Evolutionary conservation across 2,888 invertebrate species (phyloP), one percentile per base, ranked within the genome.

Genomic region (Drosophila longiperda): DNA sequence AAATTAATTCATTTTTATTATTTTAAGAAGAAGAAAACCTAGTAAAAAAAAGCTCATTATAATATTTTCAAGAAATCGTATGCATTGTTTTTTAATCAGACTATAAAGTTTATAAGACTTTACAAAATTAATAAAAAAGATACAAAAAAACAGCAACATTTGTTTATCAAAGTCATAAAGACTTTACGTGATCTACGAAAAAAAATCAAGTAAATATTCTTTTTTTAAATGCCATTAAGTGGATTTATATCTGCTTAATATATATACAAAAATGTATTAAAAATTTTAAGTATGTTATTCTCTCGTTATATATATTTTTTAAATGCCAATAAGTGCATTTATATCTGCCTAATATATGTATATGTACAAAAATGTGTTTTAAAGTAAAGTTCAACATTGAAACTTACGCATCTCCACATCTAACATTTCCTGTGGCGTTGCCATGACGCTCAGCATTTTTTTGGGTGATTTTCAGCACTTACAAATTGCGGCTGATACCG

Each of bases 361-460:
- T 15, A 20, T 9, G 3, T 15, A 15, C 8, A 36, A 11, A 48
- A 26, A 15, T 9, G 36, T 23, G 12, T 5, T 17, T 9, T 26
- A 1, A 36, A 26, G 26, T 6, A 6, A 23, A 23, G 33, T 17
- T 32, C 34, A 15, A 29, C 6, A 26, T 12, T 36, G 12, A 8
- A 58, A 78, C 77, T 78, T 78, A 78, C 77, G 60, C 80, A 80
- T 54, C 50, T 80, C 77, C 36, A 61, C 50, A 52, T 78, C 76
- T 54, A 65, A n/a, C 36, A 32, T 34, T 58, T 78, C 80, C 71
- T 66, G 71, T 45, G 80, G 26, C 40, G 71, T 55, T 66, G 75
- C 75, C 77, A 80, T 80, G 38, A 73, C 61, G 71, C 71, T 64
- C 33, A 78, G 50, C 76, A 77, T 77, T 55, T 34, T 38, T 34